Conservation (phyloP, 2,888 invertebrate genomes). For the Xanthorhoe designata region DNA sequence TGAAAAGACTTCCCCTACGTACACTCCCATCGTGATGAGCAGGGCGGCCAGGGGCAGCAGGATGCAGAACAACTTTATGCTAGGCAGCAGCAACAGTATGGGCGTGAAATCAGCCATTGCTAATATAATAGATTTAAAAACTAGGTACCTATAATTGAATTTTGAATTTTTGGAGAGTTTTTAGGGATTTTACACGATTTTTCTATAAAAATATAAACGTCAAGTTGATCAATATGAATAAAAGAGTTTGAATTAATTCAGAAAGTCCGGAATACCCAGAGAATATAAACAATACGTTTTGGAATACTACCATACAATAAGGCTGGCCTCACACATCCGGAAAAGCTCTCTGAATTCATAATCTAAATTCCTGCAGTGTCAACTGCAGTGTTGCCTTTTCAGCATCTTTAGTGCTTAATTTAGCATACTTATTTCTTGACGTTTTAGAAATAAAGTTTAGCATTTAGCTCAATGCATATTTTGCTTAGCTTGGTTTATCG, state of each 20-base stretch:
- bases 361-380: too few relatives aligned
- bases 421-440: too few relatives aligned
- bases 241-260: neutral
- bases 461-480: too few relatives aligned
- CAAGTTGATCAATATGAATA: neutral
- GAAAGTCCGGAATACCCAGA: too few relatives aligned
- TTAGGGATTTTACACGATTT: neutral
- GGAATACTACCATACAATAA: too few relatives aligned
- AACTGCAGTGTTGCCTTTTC: too few relatives aligned
- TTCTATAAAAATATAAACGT: neutral
- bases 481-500: too few relatives aligned
- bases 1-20: conserved; percentile 54
- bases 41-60: conserved; percentile 59
- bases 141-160: neutral
- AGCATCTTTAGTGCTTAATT: too few relatives aligned
- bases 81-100: conserved; percentile 46
- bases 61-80: conserved; percentile 64
- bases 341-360: too few relatives aligned
- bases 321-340: too few relatives aligned
- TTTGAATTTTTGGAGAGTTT: neutral
- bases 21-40: conserved; percentile 56
- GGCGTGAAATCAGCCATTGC: conserved; percentile 8
- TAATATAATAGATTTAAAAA: neutral
- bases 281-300: too few relatives aligned
- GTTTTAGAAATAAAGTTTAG: too few relatives aligned